A percentile compares a stretch with the other conserved stretches of the same genome.
Evolutionary conservation across 2,888 invertebrate genomes (phyloP).

Genomic region (Drosophila recens): DNA sequence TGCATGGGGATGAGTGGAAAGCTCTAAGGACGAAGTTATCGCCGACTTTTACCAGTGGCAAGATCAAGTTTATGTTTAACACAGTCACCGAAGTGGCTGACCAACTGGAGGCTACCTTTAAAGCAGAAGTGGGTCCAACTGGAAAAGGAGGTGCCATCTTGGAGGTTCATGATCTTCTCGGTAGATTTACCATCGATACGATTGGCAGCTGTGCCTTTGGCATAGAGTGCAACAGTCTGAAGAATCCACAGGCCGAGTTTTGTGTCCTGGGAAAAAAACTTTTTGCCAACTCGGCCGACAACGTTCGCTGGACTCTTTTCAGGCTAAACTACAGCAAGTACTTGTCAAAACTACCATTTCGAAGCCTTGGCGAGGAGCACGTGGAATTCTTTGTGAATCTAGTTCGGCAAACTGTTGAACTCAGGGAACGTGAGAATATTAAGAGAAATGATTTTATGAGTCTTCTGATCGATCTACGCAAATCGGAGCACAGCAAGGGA

Average conservation of each 20-base stretch:
- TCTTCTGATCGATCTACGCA: constrained; percentile 71
- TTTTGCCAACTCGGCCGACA: neutral
- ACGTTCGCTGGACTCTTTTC: constrained; percentile 61
- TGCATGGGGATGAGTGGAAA: constrained; percentile 85
- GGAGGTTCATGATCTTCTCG: constrained; percentile 85
- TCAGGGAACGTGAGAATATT: constrained; percentile 63
- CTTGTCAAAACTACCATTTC: constrained; percentile 16
- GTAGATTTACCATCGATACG: constrained; percentile 86
- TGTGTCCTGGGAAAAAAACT: constrained; percentile 62
- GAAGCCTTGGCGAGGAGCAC: neutral
- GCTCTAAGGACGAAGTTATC: constrained; percentile 84
- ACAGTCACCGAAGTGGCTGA: constrained; percentile 79
- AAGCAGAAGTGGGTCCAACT: neutral
- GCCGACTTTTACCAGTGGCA: constrained; percentile 86
- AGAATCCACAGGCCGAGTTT: constrained; percentile 83
- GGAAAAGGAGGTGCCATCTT: constrained; percentile 41
- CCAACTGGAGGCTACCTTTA: constrained; percentile 54
- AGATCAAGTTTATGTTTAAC: constrained; percentile 86
- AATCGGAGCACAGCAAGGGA: constrained; percentile 49
- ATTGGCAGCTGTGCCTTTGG: constrained; percentile 86
- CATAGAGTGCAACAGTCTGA: constrained; percentile 85
- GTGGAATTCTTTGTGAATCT: constrained; percentile 61
- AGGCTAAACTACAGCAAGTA: constrained; percentile 42
- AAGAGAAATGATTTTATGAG: constrained; percentile 77
- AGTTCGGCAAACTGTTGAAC: constrained; percentile 65